These are phyloP conservation scores for Theristus sp. DNA, from an alignment of 2,888 invertebrate genomes.

Conservation along the genomic window DNA sequence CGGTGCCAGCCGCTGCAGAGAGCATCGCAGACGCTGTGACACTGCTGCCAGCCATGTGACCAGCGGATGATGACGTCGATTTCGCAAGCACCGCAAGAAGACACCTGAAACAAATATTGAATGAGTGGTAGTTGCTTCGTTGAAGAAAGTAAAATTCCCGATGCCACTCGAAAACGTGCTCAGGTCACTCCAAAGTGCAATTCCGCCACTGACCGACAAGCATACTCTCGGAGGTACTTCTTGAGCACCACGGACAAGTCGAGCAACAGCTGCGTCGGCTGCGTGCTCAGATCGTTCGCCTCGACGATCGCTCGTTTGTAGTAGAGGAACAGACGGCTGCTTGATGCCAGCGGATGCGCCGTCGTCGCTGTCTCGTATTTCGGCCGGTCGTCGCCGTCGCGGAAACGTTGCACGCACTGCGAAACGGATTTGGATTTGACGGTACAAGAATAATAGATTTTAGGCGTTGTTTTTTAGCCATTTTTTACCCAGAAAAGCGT, in stretches of 20 bases:
- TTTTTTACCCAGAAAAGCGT: no score
- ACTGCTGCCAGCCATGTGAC: conserved; percentile 1
- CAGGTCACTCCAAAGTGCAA: no score
- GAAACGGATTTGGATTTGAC: no score
- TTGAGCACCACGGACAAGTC: conserved; percentile 72
- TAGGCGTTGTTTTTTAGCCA: no score
- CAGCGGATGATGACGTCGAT: conserved; percentile 8
- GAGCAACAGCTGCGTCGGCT: conserved; percentile 56
- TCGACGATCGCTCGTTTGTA: conserved; percentile 91
- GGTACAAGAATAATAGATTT: no score
- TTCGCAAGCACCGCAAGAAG: neutral
- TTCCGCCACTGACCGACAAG: conserved; percentile 50
- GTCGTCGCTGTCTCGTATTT: conserved; percentile 34
- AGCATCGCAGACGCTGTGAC: conserved; percentile 8
- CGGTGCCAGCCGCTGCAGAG: neutral
- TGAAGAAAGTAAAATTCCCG: no score
- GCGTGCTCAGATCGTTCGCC: conserved; percentile 62
- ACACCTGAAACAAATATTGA: no score
- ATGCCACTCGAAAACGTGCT: no score
- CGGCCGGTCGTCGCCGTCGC: conserved; percentile 26
- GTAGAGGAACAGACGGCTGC: conserved; percentile 85
- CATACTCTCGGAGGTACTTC: conserved; percentile 79
- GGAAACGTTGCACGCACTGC: conserved; percentile 40
- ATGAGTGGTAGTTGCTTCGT: neutral
- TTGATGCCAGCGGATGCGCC: conserved; percentile 55